Evolutionary conservation across 2,797 vertebrate species (phyloP).

Genomic region (Thalassophryne amazonica): DNA sequence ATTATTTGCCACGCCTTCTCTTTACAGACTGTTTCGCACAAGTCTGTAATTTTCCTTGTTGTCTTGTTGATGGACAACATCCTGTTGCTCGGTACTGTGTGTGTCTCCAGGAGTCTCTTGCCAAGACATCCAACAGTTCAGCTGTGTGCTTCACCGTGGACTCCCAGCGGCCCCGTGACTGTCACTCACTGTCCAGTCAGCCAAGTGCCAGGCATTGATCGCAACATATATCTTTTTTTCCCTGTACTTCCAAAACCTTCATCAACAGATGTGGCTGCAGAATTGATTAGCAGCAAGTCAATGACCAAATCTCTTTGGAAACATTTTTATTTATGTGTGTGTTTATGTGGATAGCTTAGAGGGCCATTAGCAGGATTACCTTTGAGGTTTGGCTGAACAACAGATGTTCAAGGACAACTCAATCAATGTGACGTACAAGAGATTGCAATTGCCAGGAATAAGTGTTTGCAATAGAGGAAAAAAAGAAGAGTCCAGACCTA

Average conservation of each 20-base stretch:
- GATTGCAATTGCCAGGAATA: slow-evolving; percentile 67
- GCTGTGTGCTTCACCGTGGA: slow-evolving; percentile 69
- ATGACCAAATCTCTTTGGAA: slow-evolving; percentile 82
- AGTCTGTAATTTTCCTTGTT: slow-evolving; percentile 42
- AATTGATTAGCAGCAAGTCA: slow-evolving; percentile 81
- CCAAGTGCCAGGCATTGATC: slow-evolving; percentile 76
- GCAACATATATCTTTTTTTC: slow-evolving; percentile 78
- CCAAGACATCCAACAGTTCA: slow-evolving; percentile 49
- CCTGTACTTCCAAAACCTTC: slow-evolving; percentile 75
- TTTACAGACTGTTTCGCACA: slow-evolving; percentile 46
- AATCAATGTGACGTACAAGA: slow-evolving; percentile 81
- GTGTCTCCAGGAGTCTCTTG: slow-evolving; percentile 26
- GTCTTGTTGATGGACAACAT: slow-evolving; percentile 61
- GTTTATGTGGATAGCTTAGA: slow-evolving; percentile 83
- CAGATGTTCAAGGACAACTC: slow-evolving; percentile 83
- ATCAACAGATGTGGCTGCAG: slow-evolving; percentile 79
- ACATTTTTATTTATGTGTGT: slow-evolving; percentile 84
- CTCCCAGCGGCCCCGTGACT: slow-evolving; percentile 70
- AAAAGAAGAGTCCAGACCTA: too few relatives aligned
- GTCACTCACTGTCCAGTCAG: slow-evolving; percentile 60
- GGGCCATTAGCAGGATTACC: slow-evolving; percentile 85
- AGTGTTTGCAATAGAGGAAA: too few relatives aligned
- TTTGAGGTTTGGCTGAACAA: slow-evolving; percentile 81
- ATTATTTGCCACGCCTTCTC: slow-evolving; percentile 47
- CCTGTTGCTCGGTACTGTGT: slow-evolving; percentile 47